These are phyloP conservation scores for Aphrophora alni DNA, from an alignment of 2,888 invertebrate genomes.

Conservation along the genomic window DNA sequence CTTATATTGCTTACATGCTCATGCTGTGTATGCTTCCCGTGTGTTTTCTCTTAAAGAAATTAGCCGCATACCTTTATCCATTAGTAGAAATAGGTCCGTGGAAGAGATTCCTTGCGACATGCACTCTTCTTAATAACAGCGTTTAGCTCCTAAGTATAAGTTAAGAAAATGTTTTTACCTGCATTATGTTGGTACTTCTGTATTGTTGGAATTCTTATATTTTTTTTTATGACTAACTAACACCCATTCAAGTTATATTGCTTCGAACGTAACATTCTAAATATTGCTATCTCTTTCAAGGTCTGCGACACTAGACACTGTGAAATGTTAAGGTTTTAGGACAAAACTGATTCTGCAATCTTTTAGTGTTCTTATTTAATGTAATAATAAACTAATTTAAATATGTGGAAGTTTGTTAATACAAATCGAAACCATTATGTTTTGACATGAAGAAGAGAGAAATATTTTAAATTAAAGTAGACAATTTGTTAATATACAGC, in stretches of 20 bases:
- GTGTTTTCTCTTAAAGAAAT: slow-evolving; percentile 14
- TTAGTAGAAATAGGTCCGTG: slow-evolving; percentile 12
- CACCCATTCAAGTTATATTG: neutral
- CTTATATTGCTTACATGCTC: neutral
- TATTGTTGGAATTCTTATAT: neutral
- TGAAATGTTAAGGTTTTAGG: no score
- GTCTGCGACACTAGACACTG: no score
- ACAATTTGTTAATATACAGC: no score
- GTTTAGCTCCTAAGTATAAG: neutral
- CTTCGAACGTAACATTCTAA: no score
- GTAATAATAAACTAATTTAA: no score
- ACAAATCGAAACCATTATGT: no score
- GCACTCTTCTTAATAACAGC: neutral
- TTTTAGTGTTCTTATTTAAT: no score
- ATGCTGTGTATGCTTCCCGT: neutral
- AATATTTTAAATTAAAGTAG: no score
- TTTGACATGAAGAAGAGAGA: no score
- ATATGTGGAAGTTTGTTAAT: no score
- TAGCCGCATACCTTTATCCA: slow-evolving; percentile 34
- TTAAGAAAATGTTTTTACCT: neutral
- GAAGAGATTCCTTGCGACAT: neutral
- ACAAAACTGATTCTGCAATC: no score
- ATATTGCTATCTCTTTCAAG: no score
- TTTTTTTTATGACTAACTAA: neutral
- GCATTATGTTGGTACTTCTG: neutral